These are phyloP conservation scores for Ennomos erosarius DNA, from an alignment of 2,888 invertebrate genomes.

Conservation along the genomic window DNA sequence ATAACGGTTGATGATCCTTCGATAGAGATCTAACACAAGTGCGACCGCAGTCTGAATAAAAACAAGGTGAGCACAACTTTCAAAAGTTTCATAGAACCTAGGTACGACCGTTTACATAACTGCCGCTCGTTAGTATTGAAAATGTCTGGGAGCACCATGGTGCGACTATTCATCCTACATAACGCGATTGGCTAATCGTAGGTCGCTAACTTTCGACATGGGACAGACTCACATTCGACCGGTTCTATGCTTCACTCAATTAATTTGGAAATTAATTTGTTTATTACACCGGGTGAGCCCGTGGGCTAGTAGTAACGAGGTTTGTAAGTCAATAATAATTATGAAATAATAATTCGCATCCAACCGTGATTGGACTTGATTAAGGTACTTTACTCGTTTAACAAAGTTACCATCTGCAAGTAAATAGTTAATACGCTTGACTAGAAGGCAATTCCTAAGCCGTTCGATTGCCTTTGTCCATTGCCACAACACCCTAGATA, in stretches of 20 bases:
- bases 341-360: slow-evolving; percentile 50
- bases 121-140: slow-evolving; percentile 7
- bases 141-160: slow-evolving; percentile 16
- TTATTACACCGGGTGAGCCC: slow-evolving; percentile 64
- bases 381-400: neutral
- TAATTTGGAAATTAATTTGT: slow-evolving; percentile 78
- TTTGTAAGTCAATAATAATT: slow-evolving; percentile 66
- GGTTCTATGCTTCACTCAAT: slow-evolving; percentile 73
- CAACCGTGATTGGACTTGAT: neutral
- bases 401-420: neutral
- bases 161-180: slow-evolving; percentile 60
- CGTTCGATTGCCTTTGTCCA: slow-evolving; percentile 47
- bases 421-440: neutral
- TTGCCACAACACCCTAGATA: slow-evolving; percentile 49
- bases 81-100: slow-evolving; percentile 10
- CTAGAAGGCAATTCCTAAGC: slow-evolving; percentile 14
- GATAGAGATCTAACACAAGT: neutral
- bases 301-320: slow-evolving; percentile 58
- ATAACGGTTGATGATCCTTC: no score
- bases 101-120: slow-evolving; percentile 18
- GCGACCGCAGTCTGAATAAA: slow-evolving; percentile 1
- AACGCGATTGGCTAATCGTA: slow-evolving; percentile 74
- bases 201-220: slow-evolving; percentile 77
- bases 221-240: slow-evolving; percentile 66
- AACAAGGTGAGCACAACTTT: slow-evolving; percentile 7